These are phyloP conservation scores for Pluvialis apricaria DNA, from an alignment of 2,113 vertebrate genomes.

Conservation along the genomic window DNA sequence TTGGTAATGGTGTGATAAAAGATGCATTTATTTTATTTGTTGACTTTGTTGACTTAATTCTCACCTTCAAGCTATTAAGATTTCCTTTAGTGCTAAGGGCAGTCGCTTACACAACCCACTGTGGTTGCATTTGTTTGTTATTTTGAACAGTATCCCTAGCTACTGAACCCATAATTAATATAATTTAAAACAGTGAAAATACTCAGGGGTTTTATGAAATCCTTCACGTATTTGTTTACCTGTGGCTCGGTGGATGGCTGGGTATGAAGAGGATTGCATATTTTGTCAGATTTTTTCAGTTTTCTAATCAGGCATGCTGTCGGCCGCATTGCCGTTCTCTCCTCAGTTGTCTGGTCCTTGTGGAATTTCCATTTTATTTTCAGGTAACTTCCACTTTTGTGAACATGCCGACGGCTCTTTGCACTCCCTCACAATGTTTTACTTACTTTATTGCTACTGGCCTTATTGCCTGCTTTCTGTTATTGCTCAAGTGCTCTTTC, in stretches of 20 bases:
- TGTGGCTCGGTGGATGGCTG: neutral
- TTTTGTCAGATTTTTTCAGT: neutral
- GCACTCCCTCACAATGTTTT: neutral
- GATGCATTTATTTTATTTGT: slow-evolving; percentile 60
- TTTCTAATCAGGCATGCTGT: neutral
- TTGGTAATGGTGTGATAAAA: slow-evolving; percentile 49
- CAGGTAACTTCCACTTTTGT: neutral
- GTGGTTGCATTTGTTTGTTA: slow-evolving; percentile 27
- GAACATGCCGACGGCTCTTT: rapidly evolving
- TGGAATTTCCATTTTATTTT: neutral
- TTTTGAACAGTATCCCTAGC: slow-evolving; percentile 1
- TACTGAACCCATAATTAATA: slow-evolving; percentile 7
- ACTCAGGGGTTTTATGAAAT: neutral
- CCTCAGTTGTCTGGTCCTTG: neutral
- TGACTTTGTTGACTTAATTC: slow-evolving; percentile 57
- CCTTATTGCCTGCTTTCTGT: neutral
- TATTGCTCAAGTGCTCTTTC: neutral
- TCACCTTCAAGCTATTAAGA: slow-evolving; percentile 40
- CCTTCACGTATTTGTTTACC: neutral
- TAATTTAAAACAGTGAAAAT: neutral
- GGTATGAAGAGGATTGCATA: neutral
- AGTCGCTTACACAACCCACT: neutral
- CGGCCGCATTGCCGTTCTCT: neutral
- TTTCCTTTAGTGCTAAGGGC: slow-evolving; percentile 5
- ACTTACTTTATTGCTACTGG: neutral